These are phyloP conservation scores for Azemiops feae DNA, from an alignment of 2,113 vertebrate species.

Conservation along the genomic window DNA sequence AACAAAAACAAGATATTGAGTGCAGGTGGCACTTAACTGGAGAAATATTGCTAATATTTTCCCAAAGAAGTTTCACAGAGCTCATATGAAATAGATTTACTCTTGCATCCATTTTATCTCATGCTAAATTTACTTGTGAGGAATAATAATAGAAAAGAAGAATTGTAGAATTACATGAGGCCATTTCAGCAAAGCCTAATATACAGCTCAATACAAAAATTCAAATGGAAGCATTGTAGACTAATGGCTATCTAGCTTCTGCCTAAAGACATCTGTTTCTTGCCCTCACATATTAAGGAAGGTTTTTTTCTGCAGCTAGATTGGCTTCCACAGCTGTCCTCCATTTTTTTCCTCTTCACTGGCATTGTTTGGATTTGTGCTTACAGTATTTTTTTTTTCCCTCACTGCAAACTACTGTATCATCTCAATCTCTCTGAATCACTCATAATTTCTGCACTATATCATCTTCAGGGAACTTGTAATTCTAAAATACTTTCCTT, in stretches of 20 bases:
- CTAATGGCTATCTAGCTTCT: background rate
- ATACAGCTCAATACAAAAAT: background rate
- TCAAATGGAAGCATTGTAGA: background rate
- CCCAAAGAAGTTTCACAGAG: conserved; percentile 60
- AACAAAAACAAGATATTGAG: background rate
- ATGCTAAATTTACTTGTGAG: conserved; percentile 53
- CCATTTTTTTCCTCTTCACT: background rate
- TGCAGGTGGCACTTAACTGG: background rate
- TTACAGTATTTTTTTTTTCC: background rate
- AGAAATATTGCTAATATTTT: background rate
- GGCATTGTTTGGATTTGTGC: background rate
- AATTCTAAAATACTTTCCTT: conserved; percentile 60
- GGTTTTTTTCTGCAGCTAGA: background rate
- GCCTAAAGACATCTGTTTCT: background rate
- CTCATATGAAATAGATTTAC: conserved; percentile 37
- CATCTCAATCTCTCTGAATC: conserved; percentile 45
- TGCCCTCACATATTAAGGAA: background rate
- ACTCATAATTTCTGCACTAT: conserved; percentile 58
- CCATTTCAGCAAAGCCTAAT: background rate
- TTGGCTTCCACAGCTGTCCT: background rate
- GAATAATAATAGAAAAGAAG: conserved; percentile 40
- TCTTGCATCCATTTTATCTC: conserved; percentile 51
- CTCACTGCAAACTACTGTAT: background rate
- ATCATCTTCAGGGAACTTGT: conserved; percentile 32
- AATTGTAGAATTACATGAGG: background rate